Percentiles rank a stretch among this genome's conserved stretches.
Evolutionary conservation across 2,113 vertebrate genomes (phyloP).

Genomic region (Nothoprocta pentlandii): DNA sequence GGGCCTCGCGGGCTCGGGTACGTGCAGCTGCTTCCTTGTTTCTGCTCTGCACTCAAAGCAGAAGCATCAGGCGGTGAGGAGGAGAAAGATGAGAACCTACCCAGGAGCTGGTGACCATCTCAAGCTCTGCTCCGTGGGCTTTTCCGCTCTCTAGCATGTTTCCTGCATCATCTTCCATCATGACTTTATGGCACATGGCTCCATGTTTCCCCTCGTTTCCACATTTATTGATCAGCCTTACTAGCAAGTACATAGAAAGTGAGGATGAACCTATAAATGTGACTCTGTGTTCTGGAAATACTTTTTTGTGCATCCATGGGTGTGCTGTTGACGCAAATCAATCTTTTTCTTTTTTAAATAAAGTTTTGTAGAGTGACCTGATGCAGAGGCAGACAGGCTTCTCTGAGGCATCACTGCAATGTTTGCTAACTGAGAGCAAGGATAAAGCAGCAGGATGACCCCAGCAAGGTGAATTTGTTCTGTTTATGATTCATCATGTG

Average conservation of each 20-base stretch:
- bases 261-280: not conserved
- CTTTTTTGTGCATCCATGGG: not conserved
- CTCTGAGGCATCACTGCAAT: not conserved
- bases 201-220: fast-evolving
- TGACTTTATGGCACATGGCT: not conserved
- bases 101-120: not conserved
- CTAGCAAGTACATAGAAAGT: not conserved
- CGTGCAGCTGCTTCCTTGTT: not conserved
- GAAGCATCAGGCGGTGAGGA: not conserved
- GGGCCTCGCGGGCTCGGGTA: fast-evolving
- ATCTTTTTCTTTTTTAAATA: not conserved
- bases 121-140: fast-evolving
- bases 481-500: not conserved
- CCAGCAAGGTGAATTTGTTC: not conserved
- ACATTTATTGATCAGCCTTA: not conserved
- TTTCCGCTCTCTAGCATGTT: fast-evolving
- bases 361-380: not conserved
- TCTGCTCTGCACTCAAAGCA: fast-evolving
- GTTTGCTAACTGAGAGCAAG: not conserved
- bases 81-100: not conserved
- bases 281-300: not conserved
- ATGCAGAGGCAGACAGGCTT: not conserved
- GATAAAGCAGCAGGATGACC: not conserved
- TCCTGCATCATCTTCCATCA: fast-evolving
- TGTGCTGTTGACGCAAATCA: not conserved